Evolutionary conservation across 1,140 invertebrate species (phyloP).

Genomic region (Wasmannia auropunctata): DNA sequence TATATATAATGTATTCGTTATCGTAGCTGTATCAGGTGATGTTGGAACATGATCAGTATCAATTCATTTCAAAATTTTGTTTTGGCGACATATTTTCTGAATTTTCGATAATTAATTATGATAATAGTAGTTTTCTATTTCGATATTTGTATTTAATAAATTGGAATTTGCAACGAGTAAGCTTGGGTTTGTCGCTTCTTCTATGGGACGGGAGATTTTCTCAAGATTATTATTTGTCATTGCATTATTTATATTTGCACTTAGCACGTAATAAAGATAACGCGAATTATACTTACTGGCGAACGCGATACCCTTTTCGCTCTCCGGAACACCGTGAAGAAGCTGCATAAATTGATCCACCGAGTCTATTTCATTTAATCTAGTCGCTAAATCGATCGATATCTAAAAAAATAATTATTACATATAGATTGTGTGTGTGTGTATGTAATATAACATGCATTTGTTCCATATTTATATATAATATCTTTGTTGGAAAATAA

Average conservation of each 20-base stretch:
- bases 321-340: slow-evolving; percentile 44
- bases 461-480: too few species aligned
- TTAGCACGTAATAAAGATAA: slow-evolving; percentile 33
- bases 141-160: slow-evolving; percentile 1
- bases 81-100: background rate
- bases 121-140: background rate
- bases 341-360: slow-evolving; percentile 64
- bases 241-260: slow-evolving; percentile 1
- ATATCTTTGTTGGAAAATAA: slow-evolving; percentile 7
- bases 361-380: slow-evolving; percentile 53
- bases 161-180: background rate
- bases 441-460: background rate
- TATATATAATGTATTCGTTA: background rate
- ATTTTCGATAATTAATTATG: background rate
- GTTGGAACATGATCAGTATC: background rate
- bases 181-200: slow-evolving; percentile 85
- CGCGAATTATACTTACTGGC: slow-evolving; percentile 50
- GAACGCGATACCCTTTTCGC: background rate
- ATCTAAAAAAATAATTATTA: slow-evolving; percentile 60
- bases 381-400: slow-evolving; percentile 48
- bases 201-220: slow-evolving; percentile 82
- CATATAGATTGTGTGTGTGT: background rate
- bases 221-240: slow-evolving; percentile 36
- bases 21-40: background rate
- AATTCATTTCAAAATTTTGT: background rate